These are phyloP conservation scores for Hyperopisus bebe DNA, from an alignment of 2,113 vertebrate species.

Conservation along the genomic window DNA sequence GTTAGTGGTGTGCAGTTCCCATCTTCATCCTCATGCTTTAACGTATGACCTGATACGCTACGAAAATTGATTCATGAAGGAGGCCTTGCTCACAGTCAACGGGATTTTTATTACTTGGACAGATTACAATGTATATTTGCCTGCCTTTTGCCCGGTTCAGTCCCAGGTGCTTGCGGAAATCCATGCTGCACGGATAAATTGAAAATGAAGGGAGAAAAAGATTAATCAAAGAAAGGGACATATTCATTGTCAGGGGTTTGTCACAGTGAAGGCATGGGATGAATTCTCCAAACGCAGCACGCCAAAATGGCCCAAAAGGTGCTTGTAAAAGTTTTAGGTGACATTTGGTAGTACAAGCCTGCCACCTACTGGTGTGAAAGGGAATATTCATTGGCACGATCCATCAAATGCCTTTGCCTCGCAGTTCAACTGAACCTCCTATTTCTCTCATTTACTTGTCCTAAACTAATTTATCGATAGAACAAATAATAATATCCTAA, in stretches of 20 bases:
- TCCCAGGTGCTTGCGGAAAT: not conserved
- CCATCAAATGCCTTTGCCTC: not conserved
- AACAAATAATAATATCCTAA: conserved; percentile 1
- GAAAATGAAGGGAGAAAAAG: not conserved
- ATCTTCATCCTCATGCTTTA: not conserved
- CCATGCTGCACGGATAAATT: not conserved
- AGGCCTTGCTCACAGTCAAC: not conserved
- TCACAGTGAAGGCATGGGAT: not conserved
- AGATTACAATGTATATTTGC: not conserved
- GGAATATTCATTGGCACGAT: not conserved
- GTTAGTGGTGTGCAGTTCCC: not conserved
- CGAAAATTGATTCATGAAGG: not conserved
- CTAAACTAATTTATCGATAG: not conserved
- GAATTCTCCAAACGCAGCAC: not conserved
- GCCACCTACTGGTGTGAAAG: conserved; percentile 52
- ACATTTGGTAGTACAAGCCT: conserved; percentile 30
- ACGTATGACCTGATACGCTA: not conserved
- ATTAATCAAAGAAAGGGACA: not conserved
- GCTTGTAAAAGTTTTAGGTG: not conserved
- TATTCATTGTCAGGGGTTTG: not conserved
- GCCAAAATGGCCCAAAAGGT: not conserved
- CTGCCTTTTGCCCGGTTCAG: not conserved
- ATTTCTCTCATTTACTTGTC: not conserved
- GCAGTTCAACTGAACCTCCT: not conserved
- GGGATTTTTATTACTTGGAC: not conserved